phyloP scores from a whole-genome alignment of 1,140 invertebrate genomes.

The Drosophila nikananu region DNA sequence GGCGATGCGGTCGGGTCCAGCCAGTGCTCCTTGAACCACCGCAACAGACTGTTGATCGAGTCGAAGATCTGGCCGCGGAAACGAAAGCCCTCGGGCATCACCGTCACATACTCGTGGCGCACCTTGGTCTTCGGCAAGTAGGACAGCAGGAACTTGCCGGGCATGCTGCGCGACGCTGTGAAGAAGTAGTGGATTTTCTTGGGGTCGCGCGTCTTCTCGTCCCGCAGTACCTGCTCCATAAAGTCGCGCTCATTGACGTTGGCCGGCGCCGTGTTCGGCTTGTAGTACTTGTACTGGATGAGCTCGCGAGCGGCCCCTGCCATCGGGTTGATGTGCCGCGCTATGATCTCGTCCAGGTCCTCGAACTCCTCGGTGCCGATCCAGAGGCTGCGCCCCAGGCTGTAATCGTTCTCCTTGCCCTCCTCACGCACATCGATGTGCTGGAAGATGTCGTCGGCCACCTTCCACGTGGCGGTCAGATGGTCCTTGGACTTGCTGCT shows the following conservation, averaged over 20 bases:
- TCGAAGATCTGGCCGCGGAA: constrained; percentile 96
- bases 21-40: constrained; percentile 99
- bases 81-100: constrained; percentile 96
- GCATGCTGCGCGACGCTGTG: constrained; percentile 94
- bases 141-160: constrained; percentile 97
- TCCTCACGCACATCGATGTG: constrained; percentile 98
- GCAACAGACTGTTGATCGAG: constrained; percentile 92
- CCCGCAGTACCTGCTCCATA: constrained; percentile 94
- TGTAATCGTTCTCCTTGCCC: constrained; percentile 98
- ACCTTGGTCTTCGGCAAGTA: constrained; percentile 95
- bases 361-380: constrained; percentile 97
- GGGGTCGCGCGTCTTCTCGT: constrained; percentile 94
- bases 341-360: constrained; percentile 99
- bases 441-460: constrained; percentile 96
- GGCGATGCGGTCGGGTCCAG: constrained; percentile 95
- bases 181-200: constrained; percentile 96
- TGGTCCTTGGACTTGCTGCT: constrained; percentile 98
- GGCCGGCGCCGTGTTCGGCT: constrained; percentile 88
- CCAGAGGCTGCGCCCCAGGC: constrained; percentile 93
- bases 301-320: constrained; percentile 96
- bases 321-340: constrained; percentile 98
- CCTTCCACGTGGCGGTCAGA: constrained; percentile 99
- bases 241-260: constrained; percentile 89
- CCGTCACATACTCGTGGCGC: constrained; percentile 96
- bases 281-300: constrained; percentile 96